phyloP scores from a whole-genome alignment of 2,113 vertebrate genomes.

The Chitala chitala region DNA sequence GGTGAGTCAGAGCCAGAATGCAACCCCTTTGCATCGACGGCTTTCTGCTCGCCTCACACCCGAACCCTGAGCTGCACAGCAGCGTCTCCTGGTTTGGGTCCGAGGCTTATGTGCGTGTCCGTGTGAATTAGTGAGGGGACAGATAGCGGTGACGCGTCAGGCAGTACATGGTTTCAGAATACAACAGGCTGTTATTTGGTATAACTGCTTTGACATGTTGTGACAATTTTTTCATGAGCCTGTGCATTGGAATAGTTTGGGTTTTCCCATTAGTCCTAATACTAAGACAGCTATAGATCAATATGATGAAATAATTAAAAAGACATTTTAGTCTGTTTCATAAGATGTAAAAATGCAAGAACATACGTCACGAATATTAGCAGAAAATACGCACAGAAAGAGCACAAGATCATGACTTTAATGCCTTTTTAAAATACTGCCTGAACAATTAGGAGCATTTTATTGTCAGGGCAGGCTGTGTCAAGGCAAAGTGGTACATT shows the following conservation, averaged over 20 bases:
- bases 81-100: background rate
- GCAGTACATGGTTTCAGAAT: background rate
- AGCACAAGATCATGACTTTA: background rate
- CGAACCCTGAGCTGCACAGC: background rate
- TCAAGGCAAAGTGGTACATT: background rate
- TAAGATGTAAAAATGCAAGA: background rate
- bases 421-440: background rate
- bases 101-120: background rate
- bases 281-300: too few species aligned
- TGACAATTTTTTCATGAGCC: too few species aligned
- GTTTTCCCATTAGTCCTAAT: too few species aligned
- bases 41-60: background rate
- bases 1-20: background rate
- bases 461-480: background rate
- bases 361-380: background rate
- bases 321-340: too few species aligned
- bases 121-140: too few species aligned
- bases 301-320: too few species aligned
- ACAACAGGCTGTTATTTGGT: background rate
- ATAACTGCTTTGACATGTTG: too few species aligned
- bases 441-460: background rate
- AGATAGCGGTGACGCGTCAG: background rate
- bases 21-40: background rate
- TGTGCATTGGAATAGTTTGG: too few species aligned
- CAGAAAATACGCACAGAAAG: background rate